phyloP scores from a whole-genome alignment of 1,140 invertebrate species.

The Macrotrachela quadricornifera region DNA sequence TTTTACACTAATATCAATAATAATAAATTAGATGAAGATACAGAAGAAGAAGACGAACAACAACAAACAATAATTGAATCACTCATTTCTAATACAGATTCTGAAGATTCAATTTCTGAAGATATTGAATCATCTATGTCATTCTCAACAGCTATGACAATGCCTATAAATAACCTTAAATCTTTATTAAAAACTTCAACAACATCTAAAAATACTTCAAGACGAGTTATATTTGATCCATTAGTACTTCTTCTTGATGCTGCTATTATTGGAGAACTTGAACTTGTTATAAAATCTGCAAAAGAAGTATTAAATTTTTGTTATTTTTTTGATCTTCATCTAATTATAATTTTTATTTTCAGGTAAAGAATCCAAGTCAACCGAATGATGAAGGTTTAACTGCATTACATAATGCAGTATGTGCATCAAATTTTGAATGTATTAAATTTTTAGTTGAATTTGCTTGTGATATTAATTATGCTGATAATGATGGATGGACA shows the following conservation, averaged over 20 bases:
- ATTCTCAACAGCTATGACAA: constrained; percentile 12
- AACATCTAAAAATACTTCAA: background rate
- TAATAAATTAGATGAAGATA: too few species aligned
- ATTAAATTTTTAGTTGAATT: constrained; percentile 91
- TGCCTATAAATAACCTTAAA: constrained; percentile 5
- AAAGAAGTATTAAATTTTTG: background rate
- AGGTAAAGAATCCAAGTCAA: constrained; percentile 44
- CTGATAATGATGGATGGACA: constrained; percentile 94
- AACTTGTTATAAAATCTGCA: constrained; percentile 69
- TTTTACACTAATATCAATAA: too few species aligned
- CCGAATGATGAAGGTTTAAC: constrained; percentile 91
- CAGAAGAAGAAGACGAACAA: too few species aligned
- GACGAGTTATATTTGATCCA: constrained; percentile 75
- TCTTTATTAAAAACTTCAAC: background rate
- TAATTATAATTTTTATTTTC: background rate
- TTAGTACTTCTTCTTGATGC: constrained; percentile 81
- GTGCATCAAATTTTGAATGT: constrained; percentile 66
- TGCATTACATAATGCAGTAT: constrained; percentile 94
- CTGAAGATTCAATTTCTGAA: too few species aligned
- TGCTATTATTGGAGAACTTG: constrained; percentile 86
- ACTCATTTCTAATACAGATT: too few species aligned
- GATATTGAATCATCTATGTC: constrained; percentile 8
- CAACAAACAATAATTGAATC: too few species aligned
- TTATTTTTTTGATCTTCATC: background rate
- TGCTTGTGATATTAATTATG: constrained; percentile 93